phyloP scores from a whole-genome alignment of 2,113 vertebrate genomes.

The Myiagra hebetior region DNA sequence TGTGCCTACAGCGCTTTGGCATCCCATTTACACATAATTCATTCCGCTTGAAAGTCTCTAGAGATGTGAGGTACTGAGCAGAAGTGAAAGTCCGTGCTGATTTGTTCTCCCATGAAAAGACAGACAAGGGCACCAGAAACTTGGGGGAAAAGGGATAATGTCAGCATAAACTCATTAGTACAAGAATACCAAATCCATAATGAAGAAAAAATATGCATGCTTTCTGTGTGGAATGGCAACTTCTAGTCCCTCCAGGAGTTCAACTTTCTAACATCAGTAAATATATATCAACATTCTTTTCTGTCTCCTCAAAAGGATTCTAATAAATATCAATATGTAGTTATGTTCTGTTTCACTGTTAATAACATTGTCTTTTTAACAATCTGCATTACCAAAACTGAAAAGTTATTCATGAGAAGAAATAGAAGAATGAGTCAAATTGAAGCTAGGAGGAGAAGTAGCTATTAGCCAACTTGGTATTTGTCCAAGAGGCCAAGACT shows the following conservation, averaged over 20 bases:
- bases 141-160: fast-evolving
- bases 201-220: background rate
- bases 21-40: background rate
- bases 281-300: background rate
- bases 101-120: background rate
- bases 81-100: background rate
- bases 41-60: background rate
- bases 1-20: background rate
- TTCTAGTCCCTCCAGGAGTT: background rate
- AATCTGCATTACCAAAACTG: background rate
- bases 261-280: background rate
- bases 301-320: background rate
- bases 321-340: background rate
- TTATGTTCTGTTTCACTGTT: background rate
- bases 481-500: background rate
- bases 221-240: background rate
- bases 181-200: background rate
- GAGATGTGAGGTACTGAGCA: background rate
- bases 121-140: background rate
- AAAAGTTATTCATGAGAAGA: background rate
- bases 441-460: background rate
- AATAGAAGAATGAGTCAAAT: background rate
- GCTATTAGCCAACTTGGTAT: background rate
- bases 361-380: background rate
- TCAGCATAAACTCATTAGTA: background rate